These are phyloP conservation scores for Liasis olivaceus DNA, from an alignment of 2,797 vertebrate genomes.

Conservation along the genomic window DNA sequence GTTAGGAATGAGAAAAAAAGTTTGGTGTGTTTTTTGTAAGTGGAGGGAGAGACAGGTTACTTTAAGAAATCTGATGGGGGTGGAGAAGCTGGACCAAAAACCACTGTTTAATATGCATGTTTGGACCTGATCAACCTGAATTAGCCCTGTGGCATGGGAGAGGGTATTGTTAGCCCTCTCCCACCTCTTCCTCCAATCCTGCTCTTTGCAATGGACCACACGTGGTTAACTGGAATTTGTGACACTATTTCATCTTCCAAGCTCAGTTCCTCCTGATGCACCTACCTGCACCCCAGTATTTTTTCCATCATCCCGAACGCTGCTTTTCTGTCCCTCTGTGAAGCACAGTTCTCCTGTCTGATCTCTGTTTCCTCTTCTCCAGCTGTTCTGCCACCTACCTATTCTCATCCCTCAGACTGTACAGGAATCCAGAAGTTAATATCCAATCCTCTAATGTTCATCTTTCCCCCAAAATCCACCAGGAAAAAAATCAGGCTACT, in stretches of 20 bases:
- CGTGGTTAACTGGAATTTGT: not conserved
- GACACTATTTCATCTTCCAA: not conserved
- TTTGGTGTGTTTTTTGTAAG: not conserved
- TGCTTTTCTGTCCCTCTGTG: not conserved
- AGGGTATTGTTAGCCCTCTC: not conserved
- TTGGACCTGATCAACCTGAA: not conserved
- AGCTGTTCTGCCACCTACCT: too few species aligned
- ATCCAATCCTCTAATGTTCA: too few species aligned
- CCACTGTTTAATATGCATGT: not conserved
- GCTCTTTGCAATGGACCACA: not conserved
- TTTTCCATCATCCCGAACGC: not conserved
- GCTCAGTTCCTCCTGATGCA: not conserved
- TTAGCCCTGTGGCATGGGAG: not conserved
- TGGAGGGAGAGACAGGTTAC: not conserved
- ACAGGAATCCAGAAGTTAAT: too few species aligned
- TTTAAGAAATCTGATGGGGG: not conserved
- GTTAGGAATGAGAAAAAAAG: too few species aligned
- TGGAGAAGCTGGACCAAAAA: not conserved
- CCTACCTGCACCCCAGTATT: too few species aligned
- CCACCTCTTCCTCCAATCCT: not conserved
- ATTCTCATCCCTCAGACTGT: too few species aligned
- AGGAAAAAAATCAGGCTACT: not conserved
- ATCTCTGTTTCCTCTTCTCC: too few species aligned
- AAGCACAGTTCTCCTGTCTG: too few species aligned
- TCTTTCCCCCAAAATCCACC: too few species aligned